Conservation (phyloP, 2,888 invertebrate genomes). For the Xanthia icteritia region DNA sequence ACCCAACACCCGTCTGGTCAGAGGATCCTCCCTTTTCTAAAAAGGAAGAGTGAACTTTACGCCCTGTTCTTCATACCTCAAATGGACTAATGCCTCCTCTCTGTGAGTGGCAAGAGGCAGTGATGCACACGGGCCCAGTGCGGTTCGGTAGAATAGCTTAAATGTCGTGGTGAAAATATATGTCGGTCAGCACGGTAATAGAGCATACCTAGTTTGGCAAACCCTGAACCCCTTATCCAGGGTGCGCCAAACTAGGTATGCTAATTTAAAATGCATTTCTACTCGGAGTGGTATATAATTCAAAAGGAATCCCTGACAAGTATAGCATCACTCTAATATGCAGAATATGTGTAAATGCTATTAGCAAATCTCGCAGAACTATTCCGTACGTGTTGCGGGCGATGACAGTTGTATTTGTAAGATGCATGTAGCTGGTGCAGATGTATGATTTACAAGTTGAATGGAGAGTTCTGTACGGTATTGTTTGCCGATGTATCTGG, state of each 20-base stretch:
- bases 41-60: too few species aligned
- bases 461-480: constrained; percentile 6
- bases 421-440: constrained; percentile 18
- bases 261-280: not conserved
- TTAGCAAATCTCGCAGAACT: constrained; percentile 22
- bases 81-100: too few species aligned
- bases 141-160: not conserved
- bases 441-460: constrained; percentile 21
- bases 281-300: not conserved
- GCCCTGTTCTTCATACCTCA: too few species aligned
- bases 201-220: too few species aligned
- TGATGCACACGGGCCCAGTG: not conserved
- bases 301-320: not conserved
- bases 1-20: too few species aligned
- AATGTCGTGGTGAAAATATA: not conserved
- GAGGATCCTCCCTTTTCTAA: too few species aligned
- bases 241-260: too few species aligned
- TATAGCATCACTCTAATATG: constrained; percentile 36
- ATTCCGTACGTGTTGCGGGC: constrained; percentile 39
- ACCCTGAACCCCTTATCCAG: too few species aligned
- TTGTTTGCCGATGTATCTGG: constrained; percentile 12
- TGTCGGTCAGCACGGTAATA: too few species aligned
- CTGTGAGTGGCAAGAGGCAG: not conserved
- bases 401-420: constrained; percentile 42
- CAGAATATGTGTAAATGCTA: constrained; percentile 45